Evolutionary conservation across 2,113 vertebrate genomes (phyloP).

Genomic region (Pterocles gutturalis): DNA sequence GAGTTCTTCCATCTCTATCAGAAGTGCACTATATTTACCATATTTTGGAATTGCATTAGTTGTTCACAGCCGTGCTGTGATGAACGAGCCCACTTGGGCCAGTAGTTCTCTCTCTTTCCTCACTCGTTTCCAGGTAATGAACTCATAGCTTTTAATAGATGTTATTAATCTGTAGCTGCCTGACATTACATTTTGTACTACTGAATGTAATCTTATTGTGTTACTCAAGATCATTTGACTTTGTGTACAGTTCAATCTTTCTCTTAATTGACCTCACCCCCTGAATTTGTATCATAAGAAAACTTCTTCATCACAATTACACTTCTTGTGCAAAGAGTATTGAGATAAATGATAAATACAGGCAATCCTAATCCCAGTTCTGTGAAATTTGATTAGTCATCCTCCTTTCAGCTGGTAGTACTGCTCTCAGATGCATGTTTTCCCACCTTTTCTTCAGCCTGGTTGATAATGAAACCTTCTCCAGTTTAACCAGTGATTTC

Average conservation of each 20-base stretch:
- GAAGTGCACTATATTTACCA: not conserved
- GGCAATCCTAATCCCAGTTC: not conserved
- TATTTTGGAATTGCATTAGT: not conserved
- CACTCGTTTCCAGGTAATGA: slow-evolving; percentile 30
- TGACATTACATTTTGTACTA: slow-evolving; percentile 34
- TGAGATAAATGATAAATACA: not conserved
- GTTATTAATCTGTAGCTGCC: slow-evolving; percentile 39
- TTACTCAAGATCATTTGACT: slow-evolving; percentile 33
- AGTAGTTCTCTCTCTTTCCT: not conserved
- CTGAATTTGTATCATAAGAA: not conserved
- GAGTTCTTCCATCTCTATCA: not conserved
- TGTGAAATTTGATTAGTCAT: not conserved
- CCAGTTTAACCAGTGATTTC: not conserved
- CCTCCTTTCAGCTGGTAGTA: not conserved
- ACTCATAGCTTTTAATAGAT: not conserved
- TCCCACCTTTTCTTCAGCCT: not conserved
- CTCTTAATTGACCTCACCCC: slow-evolving; percentile 28
- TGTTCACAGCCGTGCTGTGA: not conserved
- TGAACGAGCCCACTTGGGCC: not conserved
- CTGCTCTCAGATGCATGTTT: not conserved
- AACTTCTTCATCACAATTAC: not conserved
- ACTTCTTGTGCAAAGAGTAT: not conserved
- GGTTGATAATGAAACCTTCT: not conserved
- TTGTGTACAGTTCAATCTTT: slow-evolving; percentile 14
- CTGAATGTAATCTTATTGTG: slow-evolving; percentile 5